phyloP scores from a whole-genome alignment of 2,888 invertebrate genomes.

The Synanthedon myopaeformis region DNA sequence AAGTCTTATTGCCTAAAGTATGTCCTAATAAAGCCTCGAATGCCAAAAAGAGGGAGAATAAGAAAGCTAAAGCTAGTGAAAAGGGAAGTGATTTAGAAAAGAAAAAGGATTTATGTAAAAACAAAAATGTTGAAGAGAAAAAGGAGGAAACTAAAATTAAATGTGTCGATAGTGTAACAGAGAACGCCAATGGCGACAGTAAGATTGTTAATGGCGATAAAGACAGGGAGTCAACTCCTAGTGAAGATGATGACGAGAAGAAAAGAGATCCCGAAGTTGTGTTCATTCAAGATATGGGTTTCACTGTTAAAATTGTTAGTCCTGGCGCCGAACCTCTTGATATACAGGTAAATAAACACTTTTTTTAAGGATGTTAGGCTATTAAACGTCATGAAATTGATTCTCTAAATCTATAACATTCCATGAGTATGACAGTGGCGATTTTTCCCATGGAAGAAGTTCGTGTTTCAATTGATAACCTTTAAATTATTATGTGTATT shows the following conservation, averaged over 20 bases:
- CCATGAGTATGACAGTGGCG: too few species aligned
- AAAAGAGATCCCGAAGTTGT: conserved; percentile 83
- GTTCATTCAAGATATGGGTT: conserved; percentile 91
- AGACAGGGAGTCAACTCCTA: conserved; percentile 55
- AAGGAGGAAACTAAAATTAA: conserved; percentile 23
- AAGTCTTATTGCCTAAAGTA: conserved; percentile 24
- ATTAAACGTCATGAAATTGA: background rate
- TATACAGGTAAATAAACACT: conserved; percentile 77
- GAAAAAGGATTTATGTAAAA: conserved; percentile 32
- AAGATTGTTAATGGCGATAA: conserved; percentile 52
- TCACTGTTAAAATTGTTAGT: conserved; percentile 93
- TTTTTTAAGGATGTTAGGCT: background rate
- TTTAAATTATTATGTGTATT: too few species aligned
- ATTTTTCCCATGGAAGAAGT: too few species aligned
- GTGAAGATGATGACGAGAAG: conserved; percentile 68
- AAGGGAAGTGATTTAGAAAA: conserved; percentile 38
- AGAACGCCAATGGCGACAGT: conserved; percentile 39
- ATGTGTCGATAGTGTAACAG: conserved; percentile 23
- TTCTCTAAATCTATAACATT: background rate
- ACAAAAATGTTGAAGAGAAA: conserved; percentile 29
- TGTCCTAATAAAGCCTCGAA: conserved; percentile 31
- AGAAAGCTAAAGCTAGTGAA: conserved; percentile 34
- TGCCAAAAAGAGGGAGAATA: conserved; percentile 45
- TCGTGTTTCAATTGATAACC: too few species aligned
- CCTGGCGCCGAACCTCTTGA: conserved; percentile 93